phyloP scores from a whole-genome alignment of 2,888 invertebrate genomes.

The Eurois occulta region DNA sequence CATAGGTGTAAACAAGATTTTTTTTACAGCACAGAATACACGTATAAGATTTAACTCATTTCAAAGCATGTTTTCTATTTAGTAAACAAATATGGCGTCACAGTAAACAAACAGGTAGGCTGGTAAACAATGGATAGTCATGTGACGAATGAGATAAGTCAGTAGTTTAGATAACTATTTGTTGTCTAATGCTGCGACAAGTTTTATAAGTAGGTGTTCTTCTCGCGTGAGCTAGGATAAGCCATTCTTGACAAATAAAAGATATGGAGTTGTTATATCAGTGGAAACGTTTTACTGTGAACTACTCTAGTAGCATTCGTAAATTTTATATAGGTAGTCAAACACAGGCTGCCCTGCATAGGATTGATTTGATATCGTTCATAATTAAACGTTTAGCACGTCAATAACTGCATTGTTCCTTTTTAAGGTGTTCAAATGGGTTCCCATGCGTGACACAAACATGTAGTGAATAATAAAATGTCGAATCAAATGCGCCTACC shows the following conservation, averaged over 20 bases:
- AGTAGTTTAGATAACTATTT: constrained; percentile 17
- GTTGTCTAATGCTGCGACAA: constrained; percentile 8
- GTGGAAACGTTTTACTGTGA: background rate
- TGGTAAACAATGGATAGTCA: constrained; percentile 14
- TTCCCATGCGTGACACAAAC: background rate
- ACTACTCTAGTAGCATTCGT: background rate
- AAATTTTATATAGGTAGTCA: background rate
- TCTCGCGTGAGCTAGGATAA: background rate
- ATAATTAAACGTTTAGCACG: background rate
- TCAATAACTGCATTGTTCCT: background rate
- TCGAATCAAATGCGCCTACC: background rate
- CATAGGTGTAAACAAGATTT: background rate
- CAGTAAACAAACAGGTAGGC: constrained; percentile 18
- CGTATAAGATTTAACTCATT: constrained; percentile 8
- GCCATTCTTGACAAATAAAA: background rate
- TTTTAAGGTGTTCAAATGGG: background rate
- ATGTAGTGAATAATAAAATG: background rate
- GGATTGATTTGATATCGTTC: background rate
- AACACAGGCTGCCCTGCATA: background rate
- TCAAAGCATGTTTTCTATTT: constrained; percentile 16
- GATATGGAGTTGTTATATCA: background rate
- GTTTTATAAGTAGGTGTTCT: constrained; percentile 1
- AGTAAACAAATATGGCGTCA: constrained; percentile 36
- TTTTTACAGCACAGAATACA: background rate
- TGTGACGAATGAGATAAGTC: constrained; percentile 20